Evolutionary conservation across 2,888 invertebrate genomes (phyloP).

Genomic region (Drosophila lutescens): DNA sequence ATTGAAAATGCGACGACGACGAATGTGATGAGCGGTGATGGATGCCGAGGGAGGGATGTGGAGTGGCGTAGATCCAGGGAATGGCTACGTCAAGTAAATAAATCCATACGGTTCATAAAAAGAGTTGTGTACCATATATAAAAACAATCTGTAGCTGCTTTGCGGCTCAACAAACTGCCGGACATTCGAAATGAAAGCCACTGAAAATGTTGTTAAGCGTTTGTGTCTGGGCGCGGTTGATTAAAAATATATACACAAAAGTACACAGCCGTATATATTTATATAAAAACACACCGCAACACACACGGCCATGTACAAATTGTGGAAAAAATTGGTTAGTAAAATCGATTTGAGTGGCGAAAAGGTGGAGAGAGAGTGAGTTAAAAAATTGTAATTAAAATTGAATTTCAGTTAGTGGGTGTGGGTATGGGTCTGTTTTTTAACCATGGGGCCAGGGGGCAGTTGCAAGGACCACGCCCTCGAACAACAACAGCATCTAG

Average conservation of each 20-base stretch:
- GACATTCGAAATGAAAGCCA: slow-evolving; percentile 56
- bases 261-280: slow-evolving; percentile 23
- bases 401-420: slow-evolving; percentile 66
- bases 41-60: slow-evolving; percentile 2
- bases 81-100: slow-evolving; percentile 62
- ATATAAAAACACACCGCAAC: slow-evolving; percentile 18
- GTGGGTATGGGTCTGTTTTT: slow-evolving; percentile 22
- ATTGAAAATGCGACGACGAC: slow-evolving; percentile 71
- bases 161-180: slow-evolving; percentile 67
- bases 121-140: slow-evolving; percentile 36
- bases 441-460: slow-evolving; percentile 44
- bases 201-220: slow-evolving; percentile 58
- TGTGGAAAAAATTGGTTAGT: slow-evolving; percentile 53
- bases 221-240: slow-evolving; percentile 80
- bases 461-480: slow-evolving; percentile 32
- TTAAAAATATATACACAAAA: slow-evolving; percentile 68
- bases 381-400: slow-evolving; percentile 68
- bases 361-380: slow-evolving; percentile 37
- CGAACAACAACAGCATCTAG: slow-evolving; percentile 3
- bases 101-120: slow-evolving; percentile 63
- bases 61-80: not conserved
- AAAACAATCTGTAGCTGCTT: slow-evolving; percentile 74
- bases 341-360: slow-evolving; percentile 68
- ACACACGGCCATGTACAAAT: slow-evolving; percentile 17
- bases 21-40: slow-evolving; percentile 36